Evolutionary conservation across 2,113 vertebrate species (phyloP).

Genomic region (Taxidea taxus): DNA sequence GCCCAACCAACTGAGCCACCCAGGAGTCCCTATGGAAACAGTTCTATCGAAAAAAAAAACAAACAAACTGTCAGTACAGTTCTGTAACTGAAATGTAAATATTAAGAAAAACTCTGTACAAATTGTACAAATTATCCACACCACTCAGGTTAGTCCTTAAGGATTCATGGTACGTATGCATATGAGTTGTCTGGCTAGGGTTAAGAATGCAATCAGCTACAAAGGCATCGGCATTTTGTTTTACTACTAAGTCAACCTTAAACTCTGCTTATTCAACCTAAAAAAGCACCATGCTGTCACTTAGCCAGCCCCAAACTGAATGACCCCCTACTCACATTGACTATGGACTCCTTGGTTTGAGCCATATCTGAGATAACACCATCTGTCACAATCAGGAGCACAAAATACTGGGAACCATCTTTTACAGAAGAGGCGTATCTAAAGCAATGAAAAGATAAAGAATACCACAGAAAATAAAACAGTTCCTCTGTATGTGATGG

Average conservation of each 20-base stretch:
- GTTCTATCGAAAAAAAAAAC: no score
- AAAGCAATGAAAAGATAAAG: slow-evolving; percentile 37
- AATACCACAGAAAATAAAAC: neutral
- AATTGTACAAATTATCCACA: neutral
- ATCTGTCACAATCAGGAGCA: slow-evolving; percentile 96
- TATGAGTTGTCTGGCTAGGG: neutral
- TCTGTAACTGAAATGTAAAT: neutral
- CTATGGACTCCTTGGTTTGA: slow-evolving; percentile 96
- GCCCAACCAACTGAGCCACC: no score
- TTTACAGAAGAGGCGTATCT: slow-evolving; percentile 95
- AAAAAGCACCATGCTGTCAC: neutral
- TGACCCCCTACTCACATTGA: slow-evolving; percentile 87
- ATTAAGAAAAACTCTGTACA: neutral
- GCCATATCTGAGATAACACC: slow-evolving; percentile 98
- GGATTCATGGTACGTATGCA: neutral
- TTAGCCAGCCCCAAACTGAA: neutral
- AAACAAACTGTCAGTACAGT: neutral
- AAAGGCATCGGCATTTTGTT: neutral
- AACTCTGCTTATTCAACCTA: neutral
- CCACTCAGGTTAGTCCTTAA: neutral
- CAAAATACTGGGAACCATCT: slow-evolving; percentile 97
- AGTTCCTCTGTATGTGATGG: neutral
- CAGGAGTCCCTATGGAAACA: no score
- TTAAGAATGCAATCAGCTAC: neutral
- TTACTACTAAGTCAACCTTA: neutral